Evolutionary conservation across 2,113 vertebrate genomes (phyloP).

Genomic region (Daphoenositta chrysoptera): DNA sequence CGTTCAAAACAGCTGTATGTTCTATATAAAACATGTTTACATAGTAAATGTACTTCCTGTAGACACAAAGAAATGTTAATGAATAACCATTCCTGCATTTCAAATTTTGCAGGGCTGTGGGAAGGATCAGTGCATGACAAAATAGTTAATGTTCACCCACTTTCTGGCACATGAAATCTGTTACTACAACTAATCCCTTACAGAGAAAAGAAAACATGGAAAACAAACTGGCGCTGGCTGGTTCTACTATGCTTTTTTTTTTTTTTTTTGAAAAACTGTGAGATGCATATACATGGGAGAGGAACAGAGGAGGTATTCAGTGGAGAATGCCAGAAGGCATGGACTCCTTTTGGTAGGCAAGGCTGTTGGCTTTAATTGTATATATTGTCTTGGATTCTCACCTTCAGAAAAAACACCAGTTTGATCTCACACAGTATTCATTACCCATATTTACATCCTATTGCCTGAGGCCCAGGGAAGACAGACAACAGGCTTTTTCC

Average conservation of each 20-base stretch:
- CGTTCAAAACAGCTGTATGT: slow-evolving; percentile 53
- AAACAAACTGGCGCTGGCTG: slow-evolving; percentile 11
- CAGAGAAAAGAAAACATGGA: slow-evolving; percentile 54
- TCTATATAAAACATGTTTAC: slow-evolving; percentile 62
- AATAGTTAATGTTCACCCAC: slow-evolving; percentile 60
- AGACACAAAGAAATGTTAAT: slow-evolving; percentile 64
- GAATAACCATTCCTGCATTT: slow-evolving; percentile 57
- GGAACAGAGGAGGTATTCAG: slow-evolving; percentile 38
- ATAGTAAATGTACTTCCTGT: slow-evolving; percentile 62
- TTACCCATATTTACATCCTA: slow-evolving; percentile 32
- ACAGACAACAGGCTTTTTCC: not conserved
- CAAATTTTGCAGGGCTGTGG: slow-evolving; percentile 49
- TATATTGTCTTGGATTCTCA: slow-evolving; percentile 35
- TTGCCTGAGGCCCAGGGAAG: not conserved
- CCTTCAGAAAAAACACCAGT: slow-evolving; percentile 7
- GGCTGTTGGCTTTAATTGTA: slow-evolving; percentile 42
- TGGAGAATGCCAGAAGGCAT: slow-evolving; percentile 39
- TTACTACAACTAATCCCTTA: slow-evolving; percentile 52
- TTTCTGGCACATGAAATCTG: slow-evolving; percentile 58
- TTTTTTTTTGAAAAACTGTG: not conserved
- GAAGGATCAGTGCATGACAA: slow-evolving; percentile 53
- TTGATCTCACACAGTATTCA: slow-evolving; percentile 14
- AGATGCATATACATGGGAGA: slow-evolving; percentile 29
- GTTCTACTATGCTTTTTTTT: not conserved
- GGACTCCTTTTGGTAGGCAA: not conserved